Base-by-base conservation (phyloP, 1,140 invertebrate genomes). In the Melipona quadrifasciata region DNA sequence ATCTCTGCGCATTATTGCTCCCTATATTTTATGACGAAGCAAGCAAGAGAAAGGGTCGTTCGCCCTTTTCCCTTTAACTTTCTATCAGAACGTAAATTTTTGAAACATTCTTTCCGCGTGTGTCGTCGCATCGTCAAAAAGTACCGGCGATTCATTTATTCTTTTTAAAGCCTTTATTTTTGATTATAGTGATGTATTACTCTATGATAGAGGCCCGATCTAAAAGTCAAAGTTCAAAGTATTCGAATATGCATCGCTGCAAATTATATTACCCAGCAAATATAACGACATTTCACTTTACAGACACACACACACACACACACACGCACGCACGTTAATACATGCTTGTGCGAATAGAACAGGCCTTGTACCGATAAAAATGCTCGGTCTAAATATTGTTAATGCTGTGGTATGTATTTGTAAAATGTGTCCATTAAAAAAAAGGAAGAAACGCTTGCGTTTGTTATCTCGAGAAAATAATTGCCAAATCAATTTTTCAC, bases 211-310 rank as follows among this genome's bases (percentile, higher is more conserved):
- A 77, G 74, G 10, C 58, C 1, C 34, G 57, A 64, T 77, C 74
- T 64, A 51, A 77, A 39, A 77, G 74, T 65, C 57, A 77, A 77
- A 77, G 57, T 77, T 77, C 74, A 77, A 77, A 77, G 74, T 77
- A 77, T 74, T 74, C 47, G 72, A 74, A 51, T 64, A 77, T 77
- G 34, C 58, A 77, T 77, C 58, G 27, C 24, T 61, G 74, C 3
- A 64, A 77, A 77, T 77, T 64, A 61, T 77, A 77, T 77, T 77
- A 65, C n/a, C 24, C 31, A 12, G 55, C 24, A 76, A 64, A 64
- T 77, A 77, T 77, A 77, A 47, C 74, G 61, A 21, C 57, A 64
- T 77, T 77, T 77, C 57, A 65, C 74, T 77, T 77, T 77, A 27
- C 57, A 61, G 24, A 16, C 16, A 47, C n/a, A 27, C 57, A 61